Evolutionary conservation across 1,140 invertebrate genomes (phyloP).

Genomic region (Bombus confusus): DNA sequence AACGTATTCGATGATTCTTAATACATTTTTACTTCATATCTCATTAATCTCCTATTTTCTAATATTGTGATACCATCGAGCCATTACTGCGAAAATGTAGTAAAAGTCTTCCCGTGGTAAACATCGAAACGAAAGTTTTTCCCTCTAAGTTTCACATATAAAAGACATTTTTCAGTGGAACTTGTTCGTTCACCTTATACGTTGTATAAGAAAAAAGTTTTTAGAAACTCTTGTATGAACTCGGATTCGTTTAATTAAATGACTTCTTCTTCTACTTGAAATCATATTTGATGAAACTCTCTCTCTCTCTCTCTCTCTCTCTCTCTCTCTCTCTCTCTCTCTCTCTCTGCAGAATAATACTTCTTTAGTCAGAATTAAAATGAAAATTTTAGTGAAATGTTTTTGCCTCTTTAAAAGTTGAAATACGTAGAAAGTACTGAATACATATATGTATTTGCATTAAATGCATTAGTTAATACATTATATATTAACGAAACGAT

Average conservation of each 20-base stretch:
- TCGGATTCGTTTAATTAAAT: constrained; percentile 8
- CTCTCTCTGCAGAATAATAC: not conserved
- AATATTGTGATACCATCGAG: not conserved
- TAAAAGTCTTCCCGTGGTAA: not conserved
- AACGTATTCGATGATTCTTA: no score
- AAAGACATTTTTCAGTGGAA: no score
- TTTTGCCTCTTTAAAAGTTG: not conserved
- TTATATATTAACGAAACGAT: not conserved
- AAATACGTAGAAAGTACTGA: not conserved
- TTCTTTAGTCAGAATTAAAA: not conserved
- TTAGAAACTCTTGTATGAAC: not conserved
- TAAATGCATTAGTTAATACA: not conserved
- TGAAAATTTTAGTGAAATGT: not conserved
- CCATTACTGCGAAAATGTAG: not conserved
- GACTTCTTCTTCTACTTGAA: not conserved
- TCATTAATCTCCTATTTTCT: not conserved
- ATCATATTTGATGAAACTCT: not conserved
- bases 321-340: no score
- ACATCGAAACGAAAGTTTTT: not conserved
- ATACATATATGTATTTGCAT: not conserved
- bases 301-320: not conserved
- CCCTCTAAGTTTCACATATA: not conserved
- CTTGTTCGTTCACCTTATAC: not conserved
- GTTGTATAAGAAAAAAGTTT: not conserved
- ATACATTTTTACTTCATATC: not conserved